Conservation (phyloP, 2,113 vertebrate species). For the Neodon shergylaensis region DNA sequence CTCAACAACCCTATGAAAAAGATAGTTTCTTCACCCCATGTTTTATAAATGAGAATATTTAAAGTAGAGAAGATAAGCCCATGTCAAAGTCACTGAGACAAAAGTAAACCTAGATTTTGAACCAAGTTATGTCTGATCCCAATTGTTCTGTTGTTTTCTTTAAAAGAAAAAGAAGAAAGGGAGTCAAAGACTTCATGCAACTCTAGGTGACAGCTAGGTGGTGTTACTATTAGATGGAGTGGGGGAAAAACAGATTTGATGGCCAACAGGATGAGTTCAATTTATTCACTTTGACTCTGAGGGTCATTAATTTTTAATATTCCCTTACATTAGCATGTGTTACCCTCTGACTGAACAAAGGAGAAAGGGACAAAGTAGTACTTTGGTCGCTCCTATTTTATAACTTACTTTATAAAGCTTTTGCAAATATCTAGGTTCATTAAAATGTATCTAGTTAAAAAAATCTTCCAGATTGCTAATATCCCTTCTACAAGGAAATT, state of each 20-base stretch:
- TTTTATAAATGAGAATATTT: slow-evolving; percentile 20
- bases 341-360: slow-evolving; percentile 58
- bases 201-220: background rate
- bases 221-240: background rate
- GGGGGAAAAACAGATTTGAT: slow-evolving; percentile 59
- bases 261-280: slow-evolving; percentile 58
- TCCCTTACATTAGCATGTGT: slow-evolving; percentile 54
- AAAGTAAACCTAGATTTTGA: slow-evolving; percentile 43
- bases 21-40: background rate
- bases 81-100: background rate
- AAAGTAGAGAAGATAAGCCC: background rate
- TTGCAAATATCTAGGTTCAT: slow-evolving; percentile 56
- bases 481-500: slow-evolving; percentile 34
- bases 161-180: background rate
- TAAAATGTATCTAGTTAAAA: slow-evolving; percentile 51
- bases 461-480: slow-evolving; percentile 49
- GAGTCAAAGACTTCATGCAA: background rate
- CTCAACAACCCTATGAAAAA: background rate
- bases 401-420: slow-evolving; percentile 57
- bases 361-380: slow-evolving; percentile 66
- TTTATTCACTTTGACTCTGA: slow-evolving; percentile 60
- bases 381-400: slow-evolving; percentile 56
- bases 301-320: slow-evolving; percentile 75
- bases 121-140: background rate
- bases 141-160: background rate